phyloP scores from a whole-genome alignment of 2,888 invertebrate genomes.

The Acronicta leporina region DNA sequence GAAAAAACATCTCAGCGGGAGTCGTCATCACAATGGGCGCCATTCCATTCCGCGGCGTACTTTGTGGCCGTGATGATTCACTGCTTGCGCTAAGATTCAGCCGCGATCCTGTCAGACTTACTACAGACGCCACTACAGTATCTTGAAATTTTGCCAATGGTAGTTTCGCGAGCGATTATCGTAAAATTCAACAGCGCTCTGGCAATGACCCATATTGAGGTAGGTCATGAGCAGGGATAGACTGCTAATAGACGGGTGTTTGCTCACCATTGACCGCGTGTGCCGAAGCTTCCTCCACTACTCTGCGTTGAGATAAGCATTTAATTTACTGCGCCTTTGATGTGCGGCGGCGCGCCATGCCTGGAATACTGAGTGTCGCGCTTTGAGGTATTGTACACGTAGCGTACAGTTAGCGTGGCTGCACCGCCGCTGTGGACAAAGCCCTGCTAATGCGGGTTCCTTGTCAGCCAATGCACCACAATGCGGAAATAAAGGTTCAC shows the following conservation, averaged over 20 bases:
- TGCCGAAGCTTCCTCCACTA: constrained; percentile 53
- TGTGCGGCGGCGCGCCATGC: constrained; percentile 62
- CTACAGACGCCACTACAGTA: constrained; percentile 83
- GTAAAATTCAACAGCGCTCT: constrained; percentile 80
- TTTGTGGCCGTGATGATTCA: constrained; percentile 72
- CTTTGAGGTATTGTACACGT: constrained; percentile 51
- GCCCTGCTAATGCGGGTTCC: constrained; percentile 67
- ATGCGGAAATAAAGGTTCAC: constrained; percentile 66
- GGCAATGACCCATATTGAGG: constrained; percentile 85
- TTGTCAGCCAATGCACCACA: constrained; percentile 60
- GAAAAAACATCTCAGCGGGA: constrained; percentile 69
- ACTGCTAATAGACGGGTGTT: constrained; percentile 63
- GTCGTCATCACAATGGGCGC: constrained; percentile 70
- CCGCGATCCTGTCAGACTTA: constrained; percentile 79
- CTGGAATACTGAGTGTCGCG: constrained; percentile 67
- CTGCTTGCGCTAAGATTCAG: constrained; percentile 53
- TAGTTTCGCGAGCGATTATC: constrained; percentile 83
- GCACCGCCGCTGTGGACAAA: constrained; percentile 54
- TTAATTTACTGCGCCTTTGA: constrained; percentile 69
- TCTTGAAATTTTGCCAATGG: constrained; percentile 88
- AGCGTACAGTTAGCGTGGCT: constrained; percentile 60
- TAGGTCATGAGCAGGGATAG: constrained; percentile 79
- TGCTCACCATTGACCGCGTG: constrained; percentile 31
- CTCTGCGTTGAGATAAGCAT: constrained; percentile 64
- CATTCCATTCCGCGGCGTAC: constrained; percentile 56